These are phyloP conservation scores for Leptopilina boulardi DNA, from an alignment of 1,140 invertebrate species.

Conservation along the genomic window DNA sequence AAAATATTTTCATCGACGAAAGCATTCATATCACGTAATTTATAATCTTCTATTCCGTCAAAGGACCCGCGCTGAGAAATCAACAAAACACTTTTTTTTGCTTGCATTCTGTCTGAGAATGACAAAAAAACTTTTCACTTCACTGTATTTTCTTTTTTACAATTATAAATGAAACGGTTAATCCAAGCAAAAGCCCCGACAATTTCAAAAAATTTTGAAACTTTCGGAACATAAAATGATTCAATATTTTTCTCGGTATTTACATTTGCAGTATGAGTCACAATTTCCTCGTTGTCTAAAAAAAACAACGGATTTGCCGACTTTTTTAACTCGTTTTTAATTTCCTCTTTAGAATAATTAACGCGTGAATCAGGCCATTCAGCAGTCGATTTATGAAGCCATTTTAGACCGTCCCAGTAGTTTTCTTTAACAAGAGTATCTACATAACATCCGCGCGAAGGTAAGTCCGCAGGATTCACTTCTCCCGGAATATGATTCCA, in stretches of 20 bases:
- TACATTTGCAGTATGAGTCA: not conserved
- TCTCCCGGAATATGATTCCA: constrained; percentile 53
- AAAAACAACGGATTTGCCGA: not conserved
- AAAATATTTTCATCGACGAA: not conserved
- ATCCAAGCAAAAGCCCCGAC: not conserved
- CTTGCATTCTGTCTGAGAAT: not conserved
- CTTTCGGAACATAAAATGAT: not conserved
- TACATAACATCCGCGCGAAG: constrained; percentile 60
- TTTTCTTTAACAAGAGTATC: constrained; percentile 49
- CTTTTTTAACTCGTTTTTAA: not conserved
- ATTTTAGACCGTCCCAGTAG: constrained; percentile 63
- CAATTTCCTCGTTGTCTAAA: not conserved
- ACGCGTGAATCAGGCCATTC: constrained; percentile 49
- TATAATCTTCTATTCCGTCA: not conserved
- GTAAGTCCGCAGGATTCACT: constrained; percentile 52
- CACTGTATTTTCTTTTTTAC: not conserved
- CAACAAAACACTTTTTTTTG: not conserved
- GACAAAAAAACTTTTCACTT: not conserved
- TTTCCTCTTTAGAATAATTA: not conserved
- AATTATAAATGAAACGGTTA: not conserved
- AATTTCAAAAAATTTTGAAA: not conserved
- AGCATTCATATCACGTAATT: not conserved
- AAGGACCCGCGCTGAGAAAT: not conserved
- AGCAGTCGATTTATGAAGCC: constrained; percentile 49
- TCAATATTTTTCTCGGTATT: not conserved